Conservation (phyloP, 92 coral and sea anemone genomes). For the Phenganax stokvisi region DNA sequence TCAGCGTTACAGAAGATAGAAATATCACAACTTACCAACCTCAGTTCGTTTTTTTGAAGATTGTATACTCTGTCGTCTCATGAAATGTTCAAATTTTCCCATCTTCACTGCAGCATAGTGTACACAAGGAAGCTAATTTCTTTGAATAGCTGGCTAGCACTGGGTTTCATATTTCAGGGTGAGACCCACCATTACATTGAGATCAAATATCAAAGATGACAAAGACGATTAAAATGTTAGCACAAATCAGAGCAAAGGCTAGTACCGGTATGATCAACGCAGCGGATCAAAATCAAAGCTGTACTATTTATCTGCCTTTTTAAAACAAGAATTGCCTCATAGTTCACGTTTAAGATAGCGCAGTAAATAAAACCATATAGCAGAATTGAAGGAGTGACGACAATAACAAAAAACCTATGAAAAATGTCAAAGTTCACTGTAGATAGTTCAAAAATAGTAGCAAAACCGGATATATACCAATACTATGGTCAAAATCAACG, state of each 20-base stretch:
- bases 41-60: constrained; percentile 23
- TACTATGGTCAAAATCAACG: no score
- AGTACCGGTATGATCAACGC: background rate
- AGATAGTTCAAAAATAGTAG: no score
- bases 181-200: constrained; percentile 15
- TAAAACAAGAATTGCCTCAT: no score
- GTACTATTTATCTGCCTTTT: background rate
- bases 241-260: background rate
- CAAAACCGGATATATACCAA: no score
- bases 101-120: constrained; percentile 7
- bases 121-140: constrained; percentile 27
- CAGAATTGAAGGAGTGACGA: no score
- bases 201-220: constrained; percentile 7
- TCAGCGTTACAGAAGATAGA: background rate
- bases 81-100: constrained; percentile 2
- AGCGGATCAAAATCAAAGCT: background rate
- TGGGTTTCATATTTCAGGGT: constrained; percentile 7
- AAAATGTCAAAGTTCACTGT: no score
- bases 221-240: constrained; percentile 1
- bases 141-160: background rate
- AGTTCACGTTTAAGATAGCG: no score
- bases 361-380: no score
- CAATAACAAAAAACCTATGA: no score
- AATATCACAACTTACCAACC: constrained; percentile 9
- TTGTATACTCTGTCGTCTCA: constrained; percentile 11